Percentiles rank a stretch among this genome's conserved stretches.
phyloP scores from a whole-genome alignment of 2,888 invertebrate genomes.

The Andrena camellia region DNA sequence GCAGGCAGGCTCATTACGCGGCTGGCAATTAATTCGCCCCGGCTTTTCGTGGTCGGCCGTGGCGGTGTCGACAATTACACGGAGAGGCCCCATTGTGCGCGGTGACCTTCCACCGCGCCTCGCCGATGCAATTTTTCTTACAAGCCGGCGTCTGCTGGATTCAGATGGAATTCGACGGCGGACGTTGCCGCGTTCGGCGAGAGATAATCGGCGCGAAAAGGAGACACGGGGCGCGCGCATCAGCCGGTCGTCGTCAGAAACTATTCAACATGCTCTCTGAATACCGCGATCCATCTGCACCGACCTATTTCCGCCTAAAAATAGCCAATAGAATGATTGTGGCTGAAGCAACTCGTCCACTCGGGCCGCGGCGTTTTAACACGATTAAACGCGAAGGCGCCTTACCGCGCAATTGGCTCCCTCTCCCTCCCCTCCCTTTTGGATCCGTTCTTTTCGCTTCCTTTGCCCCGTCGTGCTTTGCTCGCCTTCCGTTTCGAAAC shows the following conservation, averaged over 20 bases:
- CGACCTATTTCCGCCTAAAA: slow-evolving; percentile 83
- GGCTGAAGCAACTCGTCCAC: slow-evolving; percentile 71
- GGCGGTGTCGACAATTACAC: slow-evolving; percentile 24
- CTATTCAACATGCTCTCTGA: slow-evolving; percentile 72
- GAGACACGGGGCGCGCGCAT: slow-evolving; percentile 1
- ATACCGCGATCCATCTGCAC: slow-evolving; percentile 74
- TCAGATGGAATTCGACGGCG: neutral
- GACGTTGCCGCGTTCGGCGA: too few species aligned
- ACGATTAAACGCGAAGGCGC: slow-evolving; percentile 67
- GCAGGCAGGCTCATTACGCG: slow-evolving; percentile 34
- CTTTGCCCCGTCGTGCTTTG: neutral
- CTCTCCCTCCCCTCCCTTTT: slow-evolving; percentile 13
- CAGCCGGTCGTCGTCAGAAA: slow-evolving; percentile 38
- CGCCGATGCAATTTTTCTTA: neutral
- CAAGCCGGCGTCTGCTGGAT: neutral
- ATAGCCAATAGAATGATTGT: slow-evolving; percentile 84
- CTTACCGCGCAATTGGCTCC: slow-evolving; percentile 62
- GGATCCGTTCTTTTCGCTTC: neutral
- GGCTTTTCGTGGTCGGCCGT: slow-evolving; percentile 13
- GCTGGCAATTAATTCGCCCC: slow-evolving; percentile 50
- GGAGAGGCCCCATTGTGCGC: neutral
- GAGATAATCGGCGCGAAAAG: too few species aligned
- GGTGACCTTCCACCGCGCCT: slow-evolving; percentile 5
- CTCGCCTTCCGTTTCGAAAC: slow-evolving; percentile 4
- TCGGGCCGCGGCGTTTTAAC: slow-evolving; percentile 58